Percentiles rank a stretch among this genome's conserved stretches.
These are phyloP conservation scores for Eupithecia vulgata DNA, from an alignment of 2,888 invertebrate genomes.

Conservation along the genomic window DNA sequence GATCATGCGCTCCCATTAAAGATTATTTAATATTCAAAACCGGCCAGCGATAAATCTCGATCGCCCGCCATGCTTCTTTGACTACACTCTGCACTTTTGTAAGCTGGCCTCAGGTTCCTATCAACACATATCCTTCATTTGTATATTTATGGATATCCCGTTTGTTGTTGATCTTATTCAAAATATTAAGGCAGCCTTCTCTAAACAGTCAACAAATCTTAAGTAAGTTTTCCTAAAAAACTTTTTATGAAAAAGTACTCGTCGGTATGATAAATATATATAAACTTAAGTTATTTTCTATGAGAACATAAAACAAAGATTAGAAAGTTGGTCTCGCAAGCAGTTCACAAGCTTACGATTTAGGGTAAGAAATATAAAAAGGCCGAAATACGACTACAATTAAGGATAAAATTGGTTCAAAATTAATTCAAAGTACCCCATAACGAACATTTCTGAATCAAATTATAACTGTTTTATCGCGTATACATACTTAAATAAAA, in stretches of 20 bases:
- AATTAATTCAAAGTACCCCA: constrained; percentile 11
- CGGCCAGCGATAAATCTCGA: constrained; percentile 81
- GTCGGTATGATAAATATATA: background rate
- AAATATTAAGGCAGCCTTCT: background rate
- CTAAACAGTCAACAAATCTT: background rate
- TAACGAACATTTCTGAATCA: constrained; percentile 28
- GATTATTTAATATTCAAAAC: constrained; percentile 85
- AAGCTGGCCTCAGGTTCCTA: constrained; percentile 56
- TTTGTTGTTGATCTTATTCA: constrained; percentile 3
- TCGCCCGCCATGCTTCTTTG: constrained; percentile 79
- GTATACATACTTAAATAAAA: constrained; percentile 43
- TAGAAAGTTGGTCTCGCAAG: background rate
- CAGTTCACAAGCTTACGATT: background rate
- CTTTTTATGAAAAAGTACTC: background rate
- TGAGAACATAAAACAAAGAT: background rate
- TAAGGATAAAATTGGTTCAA: constrained; percentile 10
- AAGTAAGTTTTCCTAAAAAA: background rate
- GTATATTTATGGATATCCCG: constrained; percentile 18
- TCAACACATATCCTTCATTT: constrained; percentile 58
- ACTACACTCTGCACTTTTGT: constrained; percentile 79
- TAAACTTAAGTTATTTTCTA: background rate
- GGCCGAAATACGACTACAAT: background rate
- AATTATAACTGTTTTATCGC: constrained; percentile 29
- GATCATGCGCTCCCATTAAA: constrained; percentile 85
- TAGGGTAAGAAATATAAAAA: constrained; percentile 2